Evolutionary conservation across 2,113 vertebrate species (phyloP).

Genomic region (Perca flavescens): DNA sequence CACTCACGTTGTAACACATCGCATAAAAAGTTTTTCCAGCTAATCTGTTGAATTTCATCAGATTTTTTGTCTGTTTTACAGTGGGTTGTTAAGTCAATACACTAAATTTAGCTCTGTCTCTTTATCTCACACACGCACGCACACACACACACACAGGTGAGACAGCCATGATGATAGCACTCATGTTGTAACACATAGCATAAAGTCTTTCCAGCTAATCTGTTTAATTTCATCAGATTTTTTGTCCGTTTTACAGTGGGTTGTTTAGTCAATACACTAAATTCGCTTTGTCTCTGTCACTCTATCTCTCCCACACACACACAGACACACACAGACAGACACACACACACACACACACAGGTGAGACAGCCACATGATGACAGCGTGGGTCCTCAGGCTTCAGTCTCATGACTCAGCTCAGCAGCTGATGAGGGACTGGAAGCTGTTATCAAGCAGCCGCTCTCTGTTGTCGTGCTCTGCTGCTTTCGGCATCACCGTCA

Average conservation of each 20-base stretch:
- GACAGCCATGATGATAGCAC: conserved; percentile 44
- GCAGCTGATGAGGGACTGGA: conserved; percentile 53
- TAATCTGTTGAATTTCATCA: too few relatives aligned
- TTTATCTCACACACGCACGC: not conserved
- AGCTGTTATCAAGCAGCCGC: conserved; percentile 45
- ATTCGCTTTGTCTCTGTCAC: not conserved
- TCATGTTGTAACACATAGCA: too few relatives aligned
- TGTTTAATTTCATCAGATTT: not conserved
- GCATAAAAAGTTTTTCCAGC: not conserved
- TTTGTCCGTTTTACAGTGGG: not conserved
- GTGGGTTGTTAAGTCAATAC: too few relatives aligned
- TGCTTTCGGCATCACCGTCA: conserved; percentile 42
- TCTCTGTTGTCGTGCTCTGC: conserved; percentile 27
- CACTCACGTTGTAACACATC: not conserved
- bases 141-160: conserved; percentile 46
- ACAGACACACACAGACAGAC: not conserved
- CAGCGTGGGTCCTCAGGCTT: conserved; percentile 24
- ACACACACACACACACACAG: conserved; percentile 36
- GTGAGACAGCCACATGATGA: conserved; percentile 54
- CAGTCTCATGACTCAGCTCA: conserved; percentile 64
- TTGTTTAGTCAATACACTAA: not conserved
- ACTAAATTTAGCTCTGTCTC: too few relatives aligned
- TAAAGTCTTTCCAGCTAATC: too few relatives aligned
- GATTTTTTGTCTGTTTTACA: too few relatives aligned
- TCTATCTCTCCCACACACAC: not conserved